Conservation (phyloP, 92 coral and sea anemone genomes). For the Phenganax stokvisi region DNA sequence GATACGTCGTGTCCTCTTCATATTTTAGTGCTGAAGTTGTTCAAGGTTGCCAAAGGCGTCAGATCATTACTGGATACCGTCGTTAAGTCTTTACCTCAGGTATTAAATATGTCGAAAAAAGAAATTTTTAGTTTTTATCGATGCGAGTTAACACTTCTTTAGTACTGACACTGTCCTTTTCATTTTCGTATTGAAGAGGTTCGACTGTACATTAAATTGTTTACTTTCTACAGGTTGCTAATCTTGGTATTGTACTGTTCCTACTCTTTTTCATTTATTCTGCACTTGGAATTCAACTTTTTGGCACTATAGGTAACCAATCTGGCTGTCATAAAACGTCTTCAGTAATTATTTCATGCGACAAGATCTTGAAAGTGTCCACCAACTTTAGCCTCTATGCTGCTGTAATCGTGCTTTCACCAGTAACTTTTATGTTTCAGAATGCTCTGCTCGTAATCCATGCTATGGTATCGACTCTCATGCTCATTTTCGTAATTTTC, state of each 20-base stretch:
- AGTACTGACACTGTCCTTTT: background rate
- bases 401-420: too few species aligned
- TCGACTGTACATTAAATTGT: background rate
- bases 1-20: background rate
- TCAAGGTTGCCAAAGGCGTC: slow-evolving; percentile 90
- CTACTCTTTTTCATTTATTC: slow-evolving; percentile 86
- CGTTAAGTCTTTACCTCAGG: slow-evolving; percentile 94
- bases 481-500: slow-evolving; percentile 82
- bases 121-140: too few species aligned
- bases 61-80: slow-evolving; percentile 87
- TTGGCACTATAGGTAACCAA: slow-evolving; percentile 72
- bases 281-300: slow-evolving; percentile 89
- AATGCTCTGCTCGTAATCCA: slow-evolving; percentile 60
- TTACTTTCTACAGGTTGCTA: slow-evolving; percentile 66
- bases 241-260: slow-evolving; percentile 77
- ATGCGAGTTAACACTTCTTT: too few species aligned
- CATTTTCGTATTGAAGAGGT: background rate
- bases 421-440: slow-evolving; percentile 40
- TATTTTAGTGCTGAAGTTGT: slow-evolving; percentile 78
- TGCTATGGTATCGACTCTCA: slow-evolving; percentile 80
- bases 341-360: background rate
- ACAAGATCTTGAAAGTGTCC: too few species aligned
- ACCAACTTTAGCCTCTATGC: too few species aligned
- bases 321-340: slow-evolving; percentile 23
- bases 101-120: slow-evolving; percentile 22